These are phyloP conservation scores for Zaprionus lachaisei DNA, from an alignment of 1,140 invertebrate species.

Conservation along the genomic window DNA sequence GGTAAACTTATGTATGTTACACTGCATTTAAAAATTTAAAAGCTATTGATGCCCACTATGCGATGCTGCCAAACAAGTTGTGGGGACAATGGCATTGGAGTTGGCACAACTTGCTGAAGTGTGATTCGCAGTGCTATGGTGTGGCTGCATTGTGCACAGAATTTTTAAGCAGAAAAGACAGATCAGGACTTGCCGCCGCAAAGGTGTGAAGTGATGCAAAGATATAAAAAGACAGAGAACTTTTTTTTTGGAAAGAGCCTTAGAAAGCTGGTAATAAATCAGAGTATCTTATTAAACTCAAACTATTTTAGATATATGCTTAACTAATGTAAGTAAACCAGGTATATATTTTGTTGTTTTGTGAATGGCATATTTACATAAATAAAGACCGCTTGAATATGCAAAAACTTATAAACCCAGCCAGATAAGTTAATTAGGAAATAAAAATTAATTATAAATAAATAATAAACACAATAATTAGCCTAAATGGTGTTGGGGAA, in stretches of 20 bases:
- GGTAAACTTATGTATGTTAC: neutral
- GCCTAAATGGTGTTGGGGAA: conserved; percentile 74
- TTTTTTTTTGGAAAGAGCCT: conserved; percentile 54
- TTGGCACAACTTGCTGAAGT: conserved; percentile 47
- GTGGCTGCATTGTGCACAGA: conserved; percentile 56
- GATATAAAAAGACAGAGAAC: conserved; percentile 14
- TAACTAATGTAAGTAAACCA: neutral
- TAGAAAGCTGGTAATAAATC: conserved; percentile 68
- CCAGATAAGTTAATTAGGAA: too few species aligned
- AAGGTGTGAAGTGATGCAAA: conserved; percentile 57
- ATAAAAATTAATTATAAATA: neutral
- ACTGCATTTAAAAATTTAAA: neutral
- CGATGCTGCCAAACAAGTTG: conserved; percentile 5
- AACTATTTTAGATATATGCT: neutral
- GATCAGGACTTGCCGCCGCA: conserved; percentile 24
- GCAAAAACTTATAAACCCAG: too few species aligned
- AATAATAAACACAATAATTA: conserved; percentile 74
- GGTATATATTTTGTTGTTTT: neutral
- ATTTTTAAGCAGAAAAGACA: conserved; percentile 63
- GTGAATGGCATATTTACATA: neutral
- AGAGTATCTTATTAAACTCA: conserved; percentile 24
- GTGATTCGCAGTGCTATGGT: conserved; percentile 20
- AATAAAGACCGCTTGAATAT: neutral
- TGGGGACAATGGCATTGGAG: conserved; percentile 69
- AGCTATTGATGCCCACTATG: conserved; percentile 21